A percentile compares a stretch with the other conserved stretches of the same genome.
These are phyloP conservation scores for Rhinatrema bivittatum DNA, from an alignment of 2,797 vertebrate genomes.

Conservation along the genomic window DNA sequence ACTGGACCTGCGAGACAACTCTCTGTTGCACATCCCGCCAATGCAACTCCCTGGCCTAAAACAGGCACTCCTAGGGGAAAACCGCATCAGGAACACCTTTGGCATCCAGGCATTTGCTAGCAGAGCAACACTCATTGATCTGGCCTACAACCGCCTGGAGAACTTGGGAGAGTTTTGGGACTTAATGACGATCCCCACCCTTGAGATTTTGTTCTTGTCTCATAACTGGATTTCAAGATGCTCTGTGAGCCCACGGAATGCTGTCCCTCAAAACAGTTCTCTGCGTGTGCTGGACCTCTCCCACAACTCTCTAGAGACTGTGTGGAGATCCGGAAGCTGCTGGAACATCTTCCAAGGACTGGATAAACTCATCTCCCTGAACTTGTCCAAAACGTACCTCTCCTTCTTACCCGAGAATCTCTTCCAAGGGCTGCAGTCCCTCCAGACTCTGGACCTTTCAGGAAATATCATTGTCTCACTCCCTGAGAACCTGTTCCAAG, in stretches of 20 bases:
- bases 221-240: slow-evolving; percentile 7
- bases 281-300: slow-evolving; percentile 19
- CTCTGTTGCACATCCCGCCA: not conserved
- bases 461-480: slow-evolving; percentile 10
- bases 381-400: slow-evolving; percentile 12
- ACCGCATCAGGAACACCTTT: slow-evolving; percentile 8
- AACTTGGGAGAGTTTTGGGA: slow-evolving; percentile 4
- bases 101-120: not conserved
- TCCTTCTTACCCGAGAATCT: not conserved
- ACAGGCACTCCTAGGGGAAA: slow-evolving; percentile 9
- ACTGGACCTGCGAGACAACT: slow-evolving; percentile 19
- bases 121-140: slow-evolving; percentile 3
- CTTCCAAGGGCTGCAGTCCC: slow-evolving; percentile 1
- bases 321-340: slow-evolving; percentile 8
- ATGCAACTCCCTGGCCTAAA: slow-evolving; percentile 6
- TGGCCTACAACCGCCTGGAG: slow-evolving; percentile 19
- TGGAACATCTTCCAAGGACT: slow-evolving; percentile 7
- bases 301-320: slow-evolving; percentile 2
- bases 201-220: slow-evolving; percentile 4
- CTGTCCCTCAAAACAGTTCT: not conserved
- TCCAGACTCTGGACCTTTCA: slow-evolving; percentile 12
- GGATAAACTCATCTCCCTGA: not conserved
- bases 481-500: not conserved
- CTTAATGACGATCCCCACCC: not conserved
- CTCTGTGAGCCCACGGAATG: not conserved